phyloP scores from a whole-genome alignment of 2,797 vertebrate species.

The Meriones psammophilus region DNA sequence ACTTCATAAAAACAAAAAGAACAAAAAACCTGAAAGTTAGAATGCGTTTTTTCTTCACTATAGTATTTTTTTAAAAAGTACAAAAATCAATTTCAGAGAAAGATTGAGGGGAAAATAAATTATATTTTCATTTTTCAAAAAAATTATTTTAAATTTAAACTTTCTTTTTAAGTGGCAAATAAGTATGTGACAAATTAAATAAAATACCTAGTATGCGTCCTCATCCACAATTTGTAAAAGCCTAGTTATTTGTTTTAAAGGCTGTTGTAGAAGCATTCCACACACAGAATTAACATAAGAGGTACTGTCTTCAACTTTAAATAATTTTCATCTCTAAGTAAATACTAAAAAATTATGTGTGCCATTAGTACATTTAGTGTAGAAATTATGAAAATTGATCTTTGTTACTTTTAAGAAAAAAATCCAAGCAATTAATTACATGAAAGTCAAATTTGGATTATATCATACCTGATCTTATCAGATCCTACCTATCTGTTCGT shows the following conservation, averaged over 20 bases:
- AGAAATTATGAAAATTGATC: slow-evolving; percentile 28
- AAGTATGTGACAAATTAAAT: slow-evolving; percentile 4
- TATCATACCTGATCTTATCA: background rate
- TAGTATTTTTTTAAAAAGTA: background rate
- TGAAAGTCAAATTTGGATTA: background rate
- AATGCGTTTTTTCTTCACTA: background rate
- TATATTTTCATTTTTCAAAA: background rate
- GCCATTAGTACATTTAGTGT: background rate
- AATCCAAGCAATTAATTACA: slow-evolving; percentile 6
- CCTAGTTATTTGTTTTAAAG: slow-evolving; percentile 10
- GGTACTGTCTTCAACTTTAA: slow-evolving; percentile 2
- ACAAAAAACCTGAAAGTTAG: background rate
- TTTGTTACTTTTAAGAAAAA: background rate
- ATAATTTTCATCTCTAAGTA: slow-evolving; percentile 25
- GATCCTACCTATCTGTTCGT: background rate
- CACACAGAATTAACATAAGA: background rate
- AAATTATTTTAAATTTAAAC: background rate
- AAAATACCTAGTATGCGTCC: background rate
- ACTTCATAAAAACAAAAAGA: background rate
- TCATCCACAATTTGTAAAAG: slow-evolving; percentile 24
- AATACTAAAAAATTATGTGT: background rate
- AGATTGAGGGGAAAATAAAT: background rate
- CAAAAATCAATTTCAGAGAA: background rate
- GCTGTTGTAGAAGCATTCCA: background rate
- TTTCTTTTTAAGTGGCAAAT: background rate